Conservation (phyloP, 2,797 vertebrate genomes). For the Acanthis flammea region DNA sequence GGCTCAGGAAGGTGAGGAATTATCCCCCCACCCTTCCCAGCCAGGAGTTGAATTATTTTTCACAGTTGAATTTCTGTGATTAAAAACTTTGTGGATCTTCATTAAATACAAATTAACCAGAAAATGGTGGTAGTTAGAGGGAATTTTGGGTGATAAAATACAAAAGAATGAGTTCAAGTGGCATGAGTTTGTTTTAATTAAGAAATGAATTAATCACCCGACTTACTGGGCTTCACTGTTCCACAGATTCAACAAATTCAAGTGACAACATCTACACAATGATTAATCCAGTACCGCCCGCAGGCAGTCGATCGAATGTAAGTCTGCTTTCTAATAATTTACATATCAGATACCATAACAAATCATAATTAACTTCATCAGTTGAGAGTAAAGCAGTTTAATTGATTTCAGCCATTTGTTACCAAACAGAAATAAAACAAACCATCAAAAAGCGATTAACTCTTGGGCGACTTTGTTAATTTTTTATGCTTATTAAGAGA, state of each 20-base stretch:
- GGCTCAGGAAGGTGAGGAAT: background rate
- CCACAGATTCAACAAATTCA: conserved; percentile 97
- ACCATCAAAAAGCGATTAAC: conserved; percentile 78
- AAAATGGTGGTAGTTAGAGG: conserved; percentile 80
- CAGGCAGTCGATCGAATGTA: conserved; percentile 95
- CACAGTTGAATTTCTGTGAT: conserved; percentile 77
- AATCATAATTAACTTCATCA: conserved; percentile 85
- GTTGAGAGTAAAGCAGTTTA: conserved; percentile 79
- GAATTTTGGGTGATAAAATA: conserved; percentile 83
- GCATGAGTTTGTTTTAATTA: conserved; percentile 84
- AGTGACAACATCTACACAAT: conserved; percentile 99
- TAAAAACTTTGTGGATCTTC: conserved; percentile 84
- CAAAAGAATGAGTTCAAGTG: conserved; percentile 83
- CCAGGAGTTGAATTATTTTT: conserved; percentile 67
- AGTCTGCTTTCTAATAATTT: conserved; percentile 84
- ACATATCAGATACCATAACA: conserved; percentile 83
- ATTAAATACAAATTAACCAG: conserved; percentile 84
- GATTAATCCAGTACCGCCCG: conserved; percentile 95
- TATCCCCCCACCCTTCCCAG: background rate
- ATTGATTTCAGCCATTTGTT: conserved; percentile 84
- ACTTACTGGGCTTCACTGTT: conserved; percentile 73
- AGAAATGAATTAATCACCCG: conserved; percentile 82
- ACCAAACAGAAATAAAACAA: conserved; percentile 79
- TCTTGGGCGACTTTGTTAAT: conserved; percentile 58
- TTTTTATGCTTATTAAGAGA: conserved; percentile 47